phyloP scores from a whole-genome alignment of 2,797 vertebrate genomes.

The Eulemur mongoz region DNA sequence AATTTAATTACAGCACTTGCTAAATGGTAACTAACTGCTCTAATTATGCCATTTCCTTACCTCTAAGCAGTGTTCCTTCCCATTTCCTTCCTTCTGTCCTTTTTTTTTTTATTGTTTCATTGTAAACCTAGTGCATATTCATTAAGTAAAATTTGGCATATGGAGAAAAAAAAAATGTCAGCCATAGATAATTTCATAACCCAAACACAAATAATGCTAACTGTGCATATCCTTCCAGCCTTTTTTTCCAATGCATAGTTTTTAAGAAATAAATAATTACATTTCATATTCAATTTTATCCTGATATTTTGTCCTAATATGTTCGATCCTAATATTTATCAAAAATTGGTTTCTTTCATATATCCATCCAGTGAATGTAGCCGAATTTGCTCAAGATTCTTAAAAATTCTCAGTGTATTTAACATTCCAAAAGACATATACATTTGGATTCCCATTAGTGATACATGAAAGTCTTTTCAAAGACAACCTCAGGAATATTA shows the following conservation, averaged over 20 bases:
- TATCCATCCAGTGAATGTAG: not conserved
- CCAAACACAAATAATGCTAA: not conserved
- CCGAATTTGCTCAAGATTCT: not conserved
- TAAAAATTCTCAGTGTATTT: conserved; percentile 2
- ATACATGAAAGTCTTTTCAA: not conserved
- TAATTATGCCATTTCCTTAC: not conserved
- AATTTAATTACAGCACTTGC: not conserved
- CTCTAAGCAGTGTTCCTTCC: not conserved
- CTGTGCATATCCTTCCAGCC: not conserved
- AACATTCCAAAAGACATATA: not conserved
- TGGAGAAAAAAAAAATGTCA: conserved; percentile 3
- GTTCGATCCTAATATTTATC: not conserved
- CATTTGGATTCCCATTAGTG: not conserved
- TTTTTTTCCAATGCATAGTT: not conserved
- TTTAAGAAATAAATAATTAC: not conserved
- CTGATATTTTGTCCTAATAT: not conserved
- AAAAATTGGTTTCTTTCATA: conserved; percentile 35
- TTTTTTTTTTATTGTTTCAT: not conserved
- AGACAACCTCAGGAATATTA: not conserved
- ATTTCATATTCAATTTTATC: not conserved
- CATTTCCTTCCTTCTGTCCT: not conserved
- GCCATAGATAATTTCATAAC: not conserved
- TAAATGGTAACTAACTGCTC: not conserved
- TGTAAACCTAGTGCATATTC: not conserved
- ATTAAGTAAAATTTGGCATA: conserved; percentile 16